phyloP scores from a whole-genome alignment of 2,888 invertebrate genomes.

The Clivina fossor region DNA sequence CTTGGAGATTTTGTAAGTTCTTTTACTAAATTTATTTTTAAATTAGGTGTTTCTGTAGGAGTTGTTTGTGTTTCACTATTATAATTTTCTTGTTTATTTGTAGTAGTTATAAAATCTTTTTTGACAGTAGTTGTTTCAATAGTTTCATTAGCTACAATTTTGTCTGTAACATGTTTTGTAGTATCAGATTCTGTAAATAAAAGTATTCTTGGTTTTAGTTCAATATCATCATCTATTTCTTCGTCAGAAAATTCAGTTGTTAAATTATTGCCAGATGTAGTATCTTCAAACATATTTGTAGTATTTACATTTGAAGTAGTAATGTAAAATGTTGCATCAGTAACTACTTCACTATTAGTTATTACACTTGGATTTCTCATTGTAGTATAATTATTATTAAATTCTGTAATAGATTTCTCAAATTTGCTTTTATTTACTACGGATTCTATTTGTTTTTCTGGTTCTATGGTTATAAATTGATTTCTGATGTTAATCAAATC shows the following conservation, averaged over 20 bases:
- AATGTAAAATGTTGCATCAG: conserved; percentile 5
- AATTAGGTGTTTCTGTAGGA: no score
- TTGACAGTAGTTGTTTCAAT: background rate
- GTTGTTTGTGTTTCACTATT: no score
- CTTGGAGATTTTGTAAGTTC: no score
- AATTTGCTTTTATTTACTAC: no score
- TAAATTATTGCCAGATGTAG: background rate
- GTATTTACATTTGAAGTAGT: background rate
- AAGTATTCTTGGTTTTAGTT: no score
- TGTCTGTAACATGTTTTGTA: background rate
- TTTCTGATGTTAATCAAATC: no score
- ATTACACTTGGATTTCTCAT: conserved; percentile 7
- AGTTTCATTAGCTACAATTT: background rate
- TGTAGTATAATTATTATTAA: background rate
- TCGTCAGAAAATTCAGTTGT: conserved; percentile 5
- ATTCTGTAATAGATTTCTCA: no score
- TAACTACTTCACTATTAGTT: background rate
- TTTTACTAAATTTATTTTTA: no score
- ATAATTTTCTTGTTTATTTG: no score
- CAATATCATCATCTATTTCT: no score
- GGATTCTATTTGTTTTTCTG: background rate
- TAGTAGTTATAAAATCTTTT: background rate
- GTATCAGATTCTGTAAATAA: no score
- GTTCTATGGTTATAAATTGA: background rate
- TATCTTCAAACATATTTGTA: conserved; percentile 1